Conservation (phyloP, 2,797 vertebrate genomes). For the Sebastes iracundus region DNA sequence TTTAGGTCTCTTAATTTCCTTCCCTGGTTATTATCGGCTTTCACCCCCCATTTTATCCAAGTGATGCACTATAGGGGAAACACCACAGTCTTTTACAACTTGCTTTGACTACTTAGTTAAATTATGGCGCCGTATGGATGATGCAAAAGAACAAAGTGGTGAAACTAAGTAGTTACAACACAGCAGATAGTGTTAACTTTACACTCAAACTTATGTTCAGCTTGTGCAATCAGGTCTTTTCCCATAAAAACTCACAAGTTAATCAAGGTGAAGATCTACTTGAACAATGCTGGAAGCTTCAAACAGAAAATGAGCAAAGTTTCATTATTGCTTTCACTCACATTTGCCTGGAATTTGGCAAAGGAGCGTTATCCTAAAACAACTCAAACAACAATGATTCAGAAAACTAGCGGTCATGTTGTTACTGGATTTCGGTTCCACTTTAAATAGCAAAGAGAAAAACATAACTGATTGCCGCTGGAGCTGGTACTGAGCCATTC, state of each 20-base stretch:
- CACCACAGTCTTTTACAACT: not conserved
- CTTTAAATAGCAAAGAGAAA: slow-evolving; percentile 41
- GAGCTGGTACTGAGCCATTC: slow-evolving; percentile 48
- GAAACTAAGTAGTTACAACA: not conserved
- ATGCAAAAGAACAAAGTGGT: not conserved
- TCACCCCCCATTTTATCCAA: not conserved
- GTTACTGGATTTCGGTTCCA: slow-evolving; percentile 26
- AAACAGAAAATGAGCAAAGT: not conserved
- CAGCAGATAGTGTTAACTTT: not conserved
- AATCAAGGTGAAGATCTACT: not conserved
- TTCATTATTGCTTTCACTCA: not conserved
- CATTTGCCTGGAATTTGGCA: slow-evolving; percentile 6
- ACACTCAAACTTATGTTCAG: not conserved
- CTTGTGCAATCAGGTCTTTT: not conserved
- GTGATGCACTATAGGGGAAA: not conserved
- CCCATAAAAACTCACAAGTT: not conserved
- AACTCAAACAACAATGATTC: slow-evolving; percentile 26
- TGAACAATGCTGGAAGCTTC: not conserved
- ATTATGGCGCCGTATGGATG: not conserved
- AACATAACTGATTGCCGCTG: slow-evolving; percentile 55
- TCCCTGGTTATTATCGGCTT: not conserved
- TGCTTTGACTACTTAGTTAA: not conserved
- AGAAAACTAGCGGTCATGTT: slow-evolving; percentile 15
- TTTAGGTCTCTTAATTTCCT: not conserved
- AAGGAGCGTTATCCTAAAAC: not conserved